Percentiles rank a stretch among this genome's conserved stretches.
Evolutionary conservation across 2,113 vertebrate species (phyloP).

Genomic region (Rostratula benghalensis): DNA sequence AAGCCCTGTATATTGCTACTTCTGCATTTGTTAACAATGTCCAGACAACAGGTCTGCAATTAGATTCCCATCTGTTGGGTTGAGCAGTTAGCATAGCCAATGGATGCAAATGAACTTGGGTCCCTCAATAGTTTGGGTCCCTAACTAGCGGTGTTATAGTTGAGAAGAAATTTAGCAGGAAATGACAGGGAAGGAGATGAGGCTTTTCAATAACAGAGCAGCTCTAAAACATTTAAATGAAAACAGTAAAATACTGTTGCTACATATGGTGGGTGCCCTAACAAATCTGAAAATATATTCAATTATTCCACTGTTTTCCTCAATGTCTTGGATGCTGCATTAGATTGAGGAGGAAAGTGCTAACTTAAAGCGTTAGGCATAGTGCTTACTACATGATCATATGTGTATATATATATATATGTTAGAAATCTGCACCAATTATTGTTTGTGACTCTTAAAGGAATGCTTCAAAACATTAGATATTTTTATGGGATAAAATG

Average conservation of each 20-base stretch:
- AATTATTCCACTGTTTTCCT: background rate
- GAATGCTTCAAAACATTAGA: background rate
- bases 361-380: background rate
- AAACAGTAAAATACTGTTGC: background rate
- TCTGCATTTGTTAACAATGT: slow-evolving; percentile 79
- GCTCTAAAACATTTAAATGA: background rate
- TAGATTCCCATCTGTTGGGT: slow-evolving; percentile 78
- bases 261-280: background rate
- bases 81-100: slow-evolving; percentile 66
- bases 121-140: slow-evolving; percentile 42
- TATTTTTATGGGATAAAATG: slow-evolving; percentile 2
- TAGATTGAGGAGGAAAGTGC: background rate
- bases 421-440: background rate
- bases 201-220: background rate
- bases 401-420: background rate
- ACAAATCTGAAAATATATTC: background rate
- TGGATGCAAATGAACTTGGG: slow-evolving; percentile 64
- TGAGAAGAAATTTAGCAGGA: slow-evolving; percentile 13
- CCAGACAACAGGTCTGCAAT: slow-evolving; percentile 81
- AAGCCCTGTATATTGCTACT: slow-evolving; percentile 74
- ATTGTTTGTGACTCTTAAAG: background rate
- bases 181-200: background rate
- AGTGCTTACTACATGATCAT: too few species aligned
- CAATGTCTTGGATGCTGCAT: background rate
- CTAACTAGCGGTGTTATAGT: slow-evolving; percentile 24